Percentiles rank a stretch among this genome's conserved stretches.
Conservation (phyloP, 2,888 invertebrate species). For the Caenorhabditis plicata region DNA sequence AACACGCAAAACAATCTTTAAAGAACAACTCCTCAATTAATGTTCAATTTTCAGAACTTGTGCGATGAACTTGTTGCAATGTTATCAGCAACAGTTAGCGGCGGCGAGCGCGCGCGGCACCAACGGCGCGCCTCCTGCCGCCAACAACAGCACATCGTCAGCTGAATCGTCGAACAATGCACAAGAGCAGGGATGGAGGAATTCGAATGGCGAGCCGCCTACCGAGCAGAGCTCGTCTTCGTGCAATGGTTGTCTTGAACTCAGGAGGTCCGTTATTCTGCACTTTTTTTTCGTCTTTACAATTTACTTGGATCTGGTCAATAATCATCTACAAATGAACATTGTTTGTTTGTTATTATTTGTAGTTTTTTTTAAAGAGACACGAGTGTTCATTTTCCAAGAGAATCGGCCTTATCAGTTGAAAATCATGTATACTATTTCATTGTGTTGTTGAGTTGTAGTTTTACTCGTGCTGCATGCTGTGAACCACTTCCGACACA, state of each 20-base stretch:
- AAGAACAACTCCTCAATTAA: neutral
- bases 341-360: neutral
- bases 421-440: too few species aligned
- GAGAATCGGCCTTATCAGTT: too few species aligned
- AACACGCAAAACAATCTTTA: neutral
- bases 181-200: constrained; percentile 21
- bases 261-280: constrained; percentile 22
- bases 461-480: too few species aligned
- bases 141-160: too few species aligned
- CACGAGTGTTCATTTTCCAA: too few species aligned
- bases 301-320: neutral
- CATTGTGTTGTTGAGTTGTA: too few species aligned
- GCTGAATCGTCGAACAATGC: constrained; percentile 12
- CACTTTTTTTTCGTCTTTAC: constrained; percentile 9
- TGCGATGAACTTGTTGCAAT: constrained; percentile 28
- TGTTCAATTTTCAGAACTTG: constrained; percentile 16
- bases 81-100: constrained; percentile 20
- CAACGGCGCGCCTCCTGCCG: too few species aligned
- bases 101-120: too few species aligned
- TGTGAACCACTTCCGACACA: too few species aligned
- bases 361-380: neutral
- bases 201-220: constrained; percentile 12
- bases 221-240: constrained; percentile 1
- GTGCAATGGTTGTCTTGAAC: constrained; percentile 28
- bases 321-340: neutral